Evolutionary conservation across 2,113 vertebrate genomes (phyloP), one percentile per base, ranked within the genome.

Genomic region (Mungos mungo): DNA sequence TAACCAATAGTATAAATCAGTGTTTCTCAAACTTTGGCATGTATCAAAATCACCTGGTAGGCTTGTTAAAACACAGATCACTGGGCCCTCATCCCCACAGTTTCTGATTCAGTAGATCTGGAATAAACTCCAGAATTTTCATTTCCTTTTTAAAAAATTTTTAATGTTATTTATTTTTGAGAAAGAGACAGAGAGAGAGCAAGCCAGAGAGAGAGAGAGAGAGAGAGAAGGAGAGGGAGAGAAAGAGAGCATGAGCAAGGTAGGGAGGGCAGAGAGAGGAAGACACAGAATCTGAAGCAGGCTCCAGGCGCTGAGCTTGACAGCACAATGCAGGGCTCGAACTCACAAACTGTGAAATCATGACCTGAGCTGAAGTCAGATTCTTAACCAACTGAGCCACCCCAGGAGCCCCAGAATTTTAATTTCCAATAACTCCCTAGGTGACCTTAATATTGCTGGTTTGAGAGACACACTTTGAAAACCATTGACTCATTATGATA

Each of bases 81-180:
- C n/a, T 82, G 80, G 19, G 21, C 29, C 12, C 41, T 63, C 29
- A 63, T 8, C 63, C 15, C 27, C 11, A 50, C 41, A 86, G 21
- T 77, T 90, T 93, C 79, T 74, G 25, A 80, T 84, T 96, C 31
- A 38, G 81, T 92, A 74, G 23, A 31, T 91, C n/a, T 87, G 65
- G 23, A 47, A 47, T 31, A 27, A 33, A 52, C 69, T 50, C 47
- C 35, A 77, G 57, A 77, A 63, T 69, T 93, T 69, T 76, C 50
- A 69, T 89, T 90, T 88, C 54, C 82, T 60, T 60, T 54, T 54
- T 54, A 18, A 54, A 54, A 54, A 54, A 54, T 23, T 23, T 60
- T 23, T 60, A 60, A 60, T 23, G 21, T 60, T 60, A 23, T 60
- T 60, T 60, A 60, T 60, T 60, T 21, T 60, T 60, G 57, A 23